phyloP scores from a whole-genome alignment of 2,888 invertebrate genomes.

The Sympetrum striolatum region DNA sequence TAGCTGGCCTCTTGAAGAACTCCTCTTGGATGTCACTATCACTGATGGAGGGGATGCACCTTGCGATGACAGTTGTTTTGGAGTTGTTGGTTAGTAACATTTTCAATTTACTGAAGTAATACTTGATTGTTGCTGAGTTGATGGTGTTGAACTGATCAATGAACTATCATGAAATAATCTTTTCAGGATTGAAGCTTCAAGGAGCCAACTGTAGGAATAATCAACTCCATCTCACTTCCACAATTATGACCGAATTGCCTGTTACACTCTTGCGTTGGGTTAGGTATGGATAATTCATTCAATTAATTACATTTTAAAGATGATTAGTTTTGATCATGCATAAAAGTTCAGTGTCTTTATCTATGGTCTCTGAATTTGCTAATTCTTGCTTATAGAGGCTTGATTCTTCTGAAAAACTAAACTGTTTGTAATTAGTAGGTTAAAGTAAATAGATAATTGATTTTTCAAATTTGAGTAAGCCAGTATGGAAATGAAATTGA shows the following conservation, averaged over 20 bases:
- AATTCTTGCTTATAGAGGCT: too few species aligned
- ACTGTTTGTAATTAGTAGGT: too few species aligned
- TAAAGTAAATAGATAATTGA: too few species aligned
- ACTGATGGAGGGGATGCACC: conserved; percentile 64
- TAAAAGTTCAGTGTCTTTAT: too few species aligned
- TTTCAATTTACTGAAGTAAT: background rate
- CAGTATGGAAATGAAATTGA: too few species aligned
- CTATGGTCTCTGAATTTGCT: too few species aligned
- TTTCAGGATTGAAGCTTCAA: conserved; percentile 88
- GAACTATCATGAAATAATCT: conserved; percentile 45
- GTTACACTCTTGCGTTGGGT: conserved; percentile 90
- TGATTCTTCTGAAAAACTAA: too few species aligned
- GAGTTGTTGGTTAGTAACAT: conserved; percentile 59
- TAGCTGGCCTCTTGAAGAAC: conserved; percentile 95
- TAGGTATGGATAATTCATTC: conserved; percentile 60
- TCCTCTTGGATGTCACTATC: conserved; percentile 81
- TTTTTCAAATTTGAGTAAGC: too few species aligned
- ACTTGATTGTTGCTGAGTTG: conserved; percentile 51
- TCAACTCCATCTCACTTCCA: conserved; percentile 87
- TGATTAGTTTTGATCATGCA: too few species aligned
- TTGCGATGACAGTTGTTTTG: conserved; percentile 58
- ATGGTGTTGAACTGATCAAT: background rate
- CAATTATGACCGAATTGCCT: conserved; percentile 93
- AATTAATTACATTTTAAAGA: too few species aligned
- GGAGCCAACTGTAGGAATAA: conserved; percentile 95